Evolutionary conservation across 2,888 invertebrate species (phyloP).

Genomic region (Meganola albula): DNA sequence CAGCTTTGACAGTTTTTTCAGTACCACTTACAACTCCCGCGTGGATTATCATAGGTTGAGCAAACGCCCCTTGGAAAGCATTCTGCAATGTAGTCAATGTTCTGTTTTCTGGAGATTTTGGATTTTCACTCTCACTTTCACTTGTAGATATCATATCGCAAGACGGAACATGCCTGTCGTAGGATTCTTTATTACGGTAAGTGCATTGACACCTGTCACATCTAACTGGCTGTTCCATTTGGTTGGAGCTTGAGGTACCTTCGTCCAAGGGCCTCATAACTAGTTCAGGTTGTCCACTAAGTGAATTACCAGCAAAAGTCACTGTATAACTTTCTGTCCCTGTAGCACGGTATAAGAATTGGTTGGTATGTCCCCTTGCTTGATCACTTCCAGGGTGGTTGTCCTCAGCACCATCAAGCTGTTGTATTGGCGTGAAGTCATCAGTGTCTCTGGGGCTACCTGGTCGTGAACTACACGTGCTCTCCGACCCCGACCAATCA

Average conservation of each 20-base stretch:
- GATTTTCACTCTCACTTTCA: slow-evolving; percentile 88
- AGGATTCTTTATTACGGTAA: slow-evolving; percentile 89
- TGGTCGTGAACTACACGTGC: slow-evolving; percentile 67
- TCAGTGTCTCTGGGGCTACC: slow-evolving; percentile 58
- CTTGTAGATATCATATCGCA: slow-evolving; percentile 89
- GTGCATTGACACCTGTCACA: slow-evolving; percentile 93
- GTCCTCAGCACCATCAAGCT: slow-evolving; percentile 84
- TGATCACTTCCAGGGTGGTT: slow-evolving; percentile 62
- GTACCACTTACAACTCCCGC: slow-evolving; percentile 66
- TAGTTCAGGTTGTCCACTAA: slow-evolving; percentile 67
- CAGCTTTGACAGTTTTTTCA: slow-evolving; percentile 69
- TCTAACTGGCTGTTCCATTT: slow-evolving; percentile 85
- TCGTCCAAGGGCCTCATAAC: slow-evolving; percentile 69
- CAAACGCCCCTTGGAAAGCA: slow-evolving; percentile 71
- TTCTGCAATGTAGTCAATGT: slow-evolving; percentile 71
- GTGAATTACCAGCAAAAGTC: slow-evolving; percentile 71
- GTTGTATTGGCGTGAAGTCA: slow-evolving; percentile 76
- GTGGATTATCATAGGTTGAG: slow-evolving; percentile 72
- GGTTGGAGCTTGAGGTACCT: slow-evolving; percentile 52
- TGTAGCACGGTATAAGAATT: slow-evolving; percentile 67
- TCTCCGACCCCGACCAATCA: slow-evolving; percentile 80
- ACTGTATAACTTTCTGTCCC: slow-evolving; percentile 71
- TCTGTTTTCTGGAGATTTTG: slow-evolving; percentile 74
- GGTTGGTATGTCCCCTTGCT: slow-evolving; percentile 54
- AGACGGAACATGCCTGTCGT: slow-evolving; percentile 85